phyloP scores from a whole-genome alignment of 2,888 invertebrate genomes.

The Tiliacea aurago region DNA sequence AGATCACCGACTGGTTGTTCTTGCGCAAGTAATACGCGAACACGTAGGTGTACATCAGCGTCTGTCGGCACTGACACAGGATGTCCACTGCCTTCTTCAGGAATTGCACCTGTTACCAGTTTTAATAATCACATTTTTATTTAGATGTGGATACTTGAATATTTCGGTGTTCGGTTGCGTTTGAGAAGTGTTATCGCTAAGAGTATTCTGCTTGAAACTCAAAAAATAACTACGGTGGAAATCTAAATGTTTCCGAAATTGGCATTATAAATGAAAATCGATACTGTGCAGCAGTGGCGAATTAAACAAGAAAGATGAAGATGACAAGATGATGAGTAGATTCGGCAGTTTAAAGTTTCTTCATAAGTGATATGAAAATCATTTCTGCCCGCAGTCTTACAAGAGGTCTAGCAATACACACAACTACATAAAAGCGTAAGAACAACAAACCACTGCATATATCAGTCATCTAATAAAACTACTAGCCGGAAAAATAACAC shows the following conservation, averaged over 20 bases:
- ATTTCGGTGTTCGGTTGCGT: neutral
- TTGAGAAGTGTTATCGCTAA: too few relatives aligned
- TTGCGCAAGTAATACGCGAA: conserved; percentile 99
- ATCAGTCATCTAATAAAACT: neutral
- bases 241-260: neutral
- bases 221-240: neutral
- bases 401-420: neutral
- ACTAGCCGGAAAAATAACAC: neutral
- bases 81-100: conserved; percentile 99
- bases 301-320: neutral
- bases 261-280: neutral
- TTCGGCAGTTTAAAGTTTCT: neutral
- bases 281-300: neutral
- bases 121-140: conserved; percentile 37
- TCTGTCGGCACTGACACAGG: conserved; percentile 98
- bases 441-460: neutral
- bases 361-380: neutral
- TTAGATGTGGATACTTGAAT: conserved; percentile 12
- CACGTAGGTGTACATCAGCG: conserved; percentile 99
- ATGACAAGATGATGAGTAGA: neutral
- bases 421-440: neutral
- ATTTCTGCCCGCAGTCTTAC: neutral
- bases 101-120: conserved; percentile 95
- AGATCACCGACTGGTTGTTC: conserved; percentile 99
- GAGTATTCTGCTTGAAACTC: neutral